These are phyloP conservation scores for Saccostrea echinata DNA, from an alignment of 1,140 invertebrate genomes.

Conservation along the genomic window DNA sequence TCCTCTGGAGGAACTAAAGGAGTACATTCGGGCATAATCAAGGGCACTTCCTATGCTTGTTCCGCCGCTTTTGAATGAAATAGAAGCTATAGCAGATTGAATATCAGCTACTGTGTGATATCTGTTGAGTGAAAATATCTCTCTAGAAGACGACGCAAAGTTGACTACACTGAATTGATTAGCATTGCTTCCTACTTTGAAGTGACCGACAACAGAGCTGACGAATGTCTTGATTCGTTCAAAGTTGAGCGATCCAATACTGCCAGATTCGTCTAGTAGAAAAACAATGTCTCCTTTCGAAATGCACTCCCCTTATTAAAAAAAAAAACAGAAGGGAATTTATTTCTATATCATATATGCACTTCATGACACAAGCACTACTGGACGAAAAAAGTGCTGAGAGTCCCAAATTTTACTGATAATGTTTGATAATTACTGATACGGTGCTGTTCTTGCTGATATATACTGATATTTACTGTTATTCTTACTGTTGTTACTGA, in stretches of 20 bases:
- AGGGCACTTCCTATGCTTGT: slow-evolving; percentile 68
- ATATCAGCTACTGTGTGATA: slow-evolving; percentile 58
- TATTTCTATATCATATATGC: too few species aligned
- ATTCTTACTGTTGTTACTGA: too few species aligned
- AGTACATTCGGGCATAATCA: slow-evolving; percentile 58
- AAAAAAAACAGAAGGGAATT: background rate
- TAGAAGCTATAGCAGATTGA: slow-evolving; percentile 60
- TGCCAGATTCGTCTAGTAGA: slow-evolving; percentile 70
- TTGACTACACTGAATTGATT: slow-evolving; percentile 50
- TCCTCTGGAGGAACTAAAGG: slow-evolving; percentile 61
- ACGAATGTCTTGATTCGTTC: slow-evolving; percentile 66
- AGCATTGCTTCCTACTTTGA: slow-evolving; percentile 56
- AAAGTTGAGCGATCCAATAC: slow-evolving; percentile 65
- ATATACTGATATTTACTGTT: too few species aligned
- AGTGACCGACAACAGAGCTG: slow-evolving; percentile 60
- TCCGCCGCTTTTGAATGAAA: slow-evolving; percentile 55
- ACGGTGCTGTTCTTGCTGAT: too few species aligned
- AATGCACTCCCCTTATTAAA: background rate
- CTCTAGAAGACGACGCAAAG: background rate
- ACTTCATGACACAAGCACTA: too few species aligned
- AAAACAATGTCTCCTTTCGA: slow-evolving; percentile 68
- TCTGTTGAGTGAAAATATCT: slow-evolving; percentile 69
- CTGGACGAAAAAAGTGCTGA: too few species aligned
- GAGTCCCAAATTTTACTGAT: too few species aligned
- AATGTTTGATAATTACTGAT: too few species aligned